A percentile compares a stretch with the other conserved stretches of the same genome.
Evolutionary conservation across 2,113 vertebrate species (phyloP).

Genomic region (Charina bottae): DNA sequence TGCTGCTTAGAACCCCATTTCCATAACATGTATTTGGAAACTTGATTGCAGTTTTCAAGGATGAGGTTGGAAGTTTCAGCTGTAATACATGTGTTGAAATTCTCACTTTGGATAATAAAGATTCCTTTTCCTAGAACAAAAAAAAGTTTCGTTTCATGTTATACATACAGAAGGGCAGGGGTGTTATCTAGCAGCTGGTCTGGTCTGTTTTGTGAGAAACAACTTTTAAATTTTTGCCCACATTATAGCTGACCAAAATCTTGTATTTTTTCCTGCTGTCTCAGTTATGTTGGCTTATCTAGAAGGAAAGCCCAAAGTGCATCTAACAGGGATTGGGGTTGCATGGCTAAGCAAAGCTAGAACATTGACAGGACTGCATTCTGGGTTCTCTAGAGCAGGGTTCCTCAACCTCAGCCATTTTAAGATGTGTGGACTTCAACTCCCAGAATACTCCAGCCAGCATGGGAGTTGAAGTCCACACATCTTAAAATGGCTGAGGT

Average conservation of each 20-base stretch:
- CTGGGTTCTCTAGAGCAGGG: neutral
- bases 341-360: neutral
- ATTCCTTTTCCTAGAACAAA: constrained; percentile 80
- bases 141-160: neutral
- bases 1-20: constrained; percentile 89
- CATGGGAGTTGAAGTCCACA: too few relatives aligned
- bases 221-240: neutral
- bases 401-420: too few relatives aligned
- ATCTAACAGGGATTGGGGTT: neutral
- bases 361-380: neutral
- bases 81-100: constrained; percentile 78
- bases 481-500: too few relatives aligned
- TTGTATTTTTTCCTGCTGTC: neutral
- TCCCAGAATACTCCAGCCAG: too few relatives aligned
- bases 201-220: neutral
- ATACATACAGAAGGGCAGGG: neutral
- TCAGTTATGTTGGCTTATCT: neutral
- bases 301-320: too few relatives aligned
- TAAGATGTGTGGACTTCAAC: too few relatives aligned
- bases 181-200: neutral
- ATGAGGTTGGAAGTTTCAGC: constrained; percentile 72
- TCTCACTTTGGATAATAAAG: constrained; percentile 86
- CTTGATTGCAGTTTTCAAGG: constrained; percentile 79
- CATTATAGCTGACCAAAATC: neutral
- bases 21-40: constrained; percentile 86